These are phyloP conservation scores for Lasioglossum albipes DNA, from an alignment of 1,140 invertebrate genomes.

Conservation along the genomic window DNA sequence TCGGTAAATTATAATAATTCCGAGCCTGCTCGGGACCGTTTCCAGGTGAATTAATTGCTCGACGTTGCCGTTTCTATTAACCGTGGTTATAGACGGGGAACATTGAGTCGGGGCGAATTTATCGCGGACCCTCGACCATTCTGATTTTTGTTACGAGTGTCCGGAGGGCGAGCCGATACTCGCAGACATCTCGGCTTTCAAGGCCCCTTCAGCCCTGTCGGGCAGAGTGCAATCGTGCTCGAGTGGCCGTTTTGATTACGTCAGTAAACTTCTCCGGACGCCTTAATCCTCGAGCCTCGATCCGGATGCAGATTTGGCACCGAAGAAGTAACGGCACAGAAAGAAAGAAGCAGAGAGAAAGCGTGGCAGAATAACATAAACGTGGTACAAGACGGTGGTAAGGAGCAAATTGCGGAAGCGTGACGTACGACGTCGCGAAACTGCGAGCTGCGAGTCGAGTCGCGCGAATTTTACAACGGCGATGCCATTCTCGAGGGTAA, in stretches of 20 bases:
- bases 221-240: slow-evolving; percentile 40
- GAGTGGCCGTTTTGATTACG: slow-evolving; percentile 56
- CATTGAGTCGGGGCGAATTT: neutral
- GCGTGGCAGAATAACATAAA: neutral
- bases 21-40: neutral
- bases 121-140: neutral
- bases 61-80: no score
- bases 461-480: neutral
- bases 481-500: neutral
- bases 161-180: slow-evolving; percentile 1
- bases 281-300: slow-evolving; percentile 35
- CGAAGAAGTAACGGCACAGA: neutral
- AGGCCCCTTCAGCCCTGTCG: slow-evolving; percentile 42
- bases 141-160: slow-evolving; percentile 15
- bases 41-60: slow-evolving; percentile 1
- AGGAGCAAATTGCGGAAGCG: neutral
- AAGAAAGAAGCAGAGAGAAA: neutral
- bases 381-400: neutral
- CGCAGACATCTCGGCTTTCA: slow-evolving; percentile 33
- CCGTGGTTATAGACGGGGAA: no score
- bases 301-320: slow-evolving; percentile 11
- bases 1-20: slow-evolving; percentile 36
- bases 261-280: slow-evolving; percentile 51
- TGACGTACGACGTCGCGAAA: neutral
- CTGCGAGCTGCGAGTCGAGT: neutral